Evolutionary conservation across 1,140 invertebrate genomes (phyloP).

Genomic region (Drosophila pseudoobscura): DNA sequence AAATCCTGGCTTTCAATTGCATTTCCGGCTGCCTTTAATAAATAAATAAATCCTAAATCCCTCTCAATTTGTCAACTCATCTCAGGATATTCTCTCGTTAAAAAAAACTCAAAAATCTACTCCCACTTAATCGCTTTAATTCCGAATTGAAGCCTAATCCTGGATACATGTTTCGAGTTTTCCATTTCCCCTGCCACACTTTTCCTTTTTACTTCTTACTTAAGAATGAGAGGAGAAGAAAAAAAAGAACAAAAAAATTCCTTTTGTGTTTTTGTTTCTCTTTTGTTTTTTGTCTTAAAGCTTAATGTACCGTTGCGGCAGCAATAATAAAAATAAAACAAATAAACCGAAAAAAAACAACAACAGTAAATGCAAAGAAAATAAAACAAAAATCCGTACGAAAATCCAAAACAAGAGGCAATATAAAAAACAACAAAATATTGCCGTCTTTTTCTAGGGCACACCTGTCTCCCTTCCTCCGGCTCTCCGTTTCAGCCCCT

Average conservation of each 20-base stretch:
- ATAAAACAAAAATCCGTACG: conserved; percentile 24
- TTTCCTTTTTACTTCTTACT: conserved; percentile 59
- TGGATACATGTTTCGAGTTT: conserved; percentile 12
- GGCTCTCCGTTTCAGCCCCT: background rate
- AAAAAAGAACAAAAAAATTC: conserved; percentile 17
- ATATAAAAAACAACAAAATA: conserved; percentile 62
- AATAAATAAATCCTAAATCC: background rate
- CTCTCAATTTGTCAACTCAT: conserved; percentile 17
- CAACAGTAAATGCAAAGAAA: conserved; percentile 10
- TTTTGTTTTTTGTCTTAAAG: conserved; percentile 58
- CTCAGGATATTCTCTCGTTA: conserved; percentile 1
- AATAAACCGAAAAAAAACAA: background rate
- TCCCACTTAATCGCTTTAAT: conserved; percentile 34
- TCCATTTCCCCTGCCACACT: conserved; percentile 6
- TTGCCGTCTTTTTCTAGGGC: conserved; percentile 34
- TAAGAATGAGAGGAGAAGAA: conserved; percentile 18
- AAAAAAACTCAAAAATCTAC: background rate
- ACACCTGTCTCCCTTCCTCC: conserved; percentile 17
- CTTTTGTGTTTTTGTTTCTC: conserved; percentile 38
- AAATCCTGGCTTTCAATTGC: conserved; percentile 15
- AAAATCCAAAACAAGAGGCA: conserved; percentile 20
- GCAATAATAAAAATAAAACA: conserved; percentile 66
- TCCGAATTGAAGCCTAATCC: conserved; percentile 33
- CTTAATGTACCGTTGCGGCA: conserved; percentile 79
- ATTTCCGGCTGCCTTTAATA: background rate